Evolutionary conservation across 2,888 invertebrate genomes (phyloP), one percentile per base, ranked within the genome.

Genomic region (Acleris cristana): DNA sequence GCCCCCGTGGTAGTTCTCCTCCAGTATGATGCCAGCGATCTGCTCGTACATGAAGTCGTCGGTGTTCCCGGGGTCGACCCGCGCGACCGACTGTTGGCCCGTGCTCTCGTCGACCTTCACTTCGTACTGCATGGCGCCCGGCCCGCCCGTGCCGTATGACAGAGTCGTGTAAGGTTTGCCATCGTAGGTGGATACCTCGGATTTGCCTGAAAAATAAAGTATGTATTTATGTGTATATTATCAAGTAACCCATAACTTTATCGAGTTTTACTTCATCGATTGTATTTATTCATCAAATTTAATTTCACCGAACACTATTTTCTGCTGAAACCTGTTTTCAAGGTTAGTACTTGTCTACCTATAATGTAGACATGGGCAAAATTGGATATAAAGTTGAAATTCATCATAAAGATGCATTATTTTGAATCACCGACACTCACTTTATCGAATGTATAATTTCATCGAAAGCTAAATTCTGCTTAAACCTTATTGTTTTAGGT

Each of bases 1-100:
- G 0, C 97, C 97, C 0, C 96, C 96, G 74, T 98, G 97, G 45
- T 95, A 94, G 76, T 96, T 96, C 82, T 97, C 97, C 73, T 95
- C 94, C 4, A 95, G 93, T 71, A 94, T 92, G 45, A 96, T 94
- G 0, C 94, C 94, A 0, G 96, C 95, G 72, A 96, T 95, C 79
- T 97, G 97, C 40, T 95, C 94, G 78, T 97, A 97, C 49, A 94
- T 92, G 79, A 94, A 96, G 69, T 93, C 93, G 18, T 90, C 93
- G 0, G 95, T 96, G 67, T 96, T 92, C 0, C 93, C 89, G 2
- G 96, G 96, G 84, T 96, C 94, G n/a, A 84, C 83, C 67, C 97
- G 89, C 3, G 84, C 81, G 0, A 94, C 88, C 2, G 73, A 79
- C 0, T 82, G 78, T 6, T 81, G 76, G 19, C 85, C 49, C 21